Evolutionary conservation across 2,888 invertebrate genomes (phyloP), one percentile per base, ranked within the genome.

Genomic region (Neoitamus cyanurus): DNA sequence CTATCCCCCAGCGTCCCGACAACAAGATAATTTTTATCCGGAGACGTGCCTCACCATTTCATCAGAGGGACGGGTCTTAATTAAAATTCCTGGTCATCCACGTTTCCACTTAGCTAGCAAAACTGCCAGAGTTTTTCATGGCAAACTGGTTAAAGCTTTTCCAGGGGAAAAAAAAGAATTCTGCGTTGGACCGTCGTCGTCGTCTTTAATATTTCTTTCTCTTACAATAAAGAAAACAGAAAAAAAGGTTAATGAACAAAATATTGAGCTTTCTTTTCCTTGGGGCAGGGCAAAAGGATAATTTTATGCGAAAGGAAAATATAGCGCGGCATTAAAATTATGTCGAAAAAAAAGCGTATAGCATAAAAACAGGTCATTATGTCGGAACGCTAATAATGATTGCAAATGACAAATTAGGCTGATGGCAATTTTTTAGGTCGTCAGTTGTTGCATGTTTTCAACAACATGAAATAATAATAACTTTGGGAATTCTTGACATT

Each of bases 11-110:
- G 13, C 42, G n/a, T 46, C 42, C 25, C 15, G 3, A 58, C 20
- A 58, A 58, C 58, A 58, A 58, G 58, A 58, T 58, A 58, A 58
- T 58, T 58, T 58, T 58, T 58, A 58, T 58, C 58, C 25, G 58
- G 58, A 6, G 42, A 42, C 58, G 58, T 58, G 58, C 58, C 58
- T 25, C 58, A 58, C 6, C 58, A 20, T 25, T 58, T 20, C 20
- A 15, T 58, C 58, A 20, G 15, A 58, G 58, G 58, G 58, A 7
- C 25, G 9, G 34, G 25, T 58, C 58, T 58, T 58, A 58, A 58
- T 58, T 58, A 58, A 58, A 58, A 58, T 58, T 58, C 58, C 25
- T 58, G 58, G 58, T 58, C 58, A 58, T 58, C 58, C 58, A 20
- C 58, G 58, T 25, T 58, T 58, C 58, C 58, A 58, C 58, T 58